Base-by-base conservation (phyloP, 2,797 vertebrate species). In the Leptoclinus maculatus region DNA sequence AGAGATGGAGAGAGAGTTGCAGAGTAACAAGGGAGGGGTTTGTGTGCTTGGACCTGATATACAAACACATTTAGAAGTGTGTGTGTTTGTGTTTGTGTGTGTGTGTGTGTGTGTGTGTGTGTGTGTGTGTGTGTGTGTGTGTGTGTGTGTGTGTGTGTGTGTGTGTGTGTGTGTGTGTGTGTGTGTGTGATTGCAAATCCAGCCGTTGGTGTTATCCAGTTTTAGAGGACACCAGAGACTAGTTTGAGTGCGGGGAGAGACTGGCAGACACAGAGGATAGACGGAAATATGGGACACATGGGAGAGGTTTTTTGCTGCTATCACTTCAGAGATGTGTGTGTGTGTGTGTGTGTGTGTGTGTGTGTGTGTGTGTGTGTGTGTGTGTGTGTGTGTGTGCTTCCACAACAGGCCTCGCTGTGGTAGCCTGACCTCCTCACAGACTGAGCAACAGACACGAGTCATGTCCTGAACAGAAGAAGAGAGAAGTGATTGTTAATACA, bases 211-310 rank as follows among this genome's bases (percentile, higher is more conserved):
- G 66, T 87, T 76, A 83, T 85, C 77, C 71, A 62, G 66, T 74
- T 86, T 82, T 82, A 85, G 63, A 71, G 77, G 78, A 78, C 83
- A 81, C 57, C 19, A 0, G 81, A 78, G 83, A 84, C 83, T 23
- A 63, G 68, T 86, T 79, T 85, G 67, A 66, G 64, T 77, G 78
- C 7, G 32, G 74, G 71, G 66, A 80, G 65, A 83, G 59, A 74
- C 19, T 0, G 78, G 66, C 58, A 80, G 58, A 77, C 62, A 45
- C 60, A 58, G 60, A 82, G 72, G 80, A 82, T 56, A 47, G 64
- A 70, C 53, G 43, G 60, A 83, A 65, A 87, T 87, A 82, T 81
- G 54, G 84, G 80, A 83, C 76, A 71, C 75, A 29, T 32, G 62
- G 82, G 82, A 83, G 74, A 80, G 10, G 62, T 77, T 66, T 79